phyloP scores from a whole-genome alignment of 2,113 vertebrate genomes.

The Forbesichthys agassizii region DNA sequence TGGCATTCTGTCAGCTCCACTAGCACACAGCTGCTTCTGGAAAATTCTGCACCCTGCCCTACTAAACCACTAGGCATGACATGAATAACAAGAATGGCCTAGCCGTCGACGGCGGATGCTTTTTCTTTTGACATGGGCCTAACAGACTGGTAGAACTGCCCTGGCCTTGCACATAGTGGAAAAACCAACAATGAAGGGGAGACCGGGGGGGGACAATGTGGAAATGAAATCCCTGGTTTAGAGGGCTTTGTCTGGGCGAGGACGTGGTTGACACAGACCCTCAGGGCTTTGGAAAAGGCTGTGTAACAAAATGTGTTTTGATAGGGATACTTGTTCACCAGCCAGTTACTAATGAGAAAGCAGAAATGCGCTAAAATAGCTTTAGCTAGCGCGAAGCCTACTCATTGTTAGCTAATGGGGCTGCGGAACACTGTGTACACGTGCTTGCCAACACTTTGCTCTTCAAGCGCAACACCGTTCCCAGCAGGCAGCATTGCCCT shows the following conservation, averaged over 20 bases:
- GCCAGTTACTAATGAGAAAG: constrained; percentile 64
- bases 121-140: constrained; percentile 68
- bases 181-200: constrained; percentile 71
- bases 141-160: constrained; percentile 67
- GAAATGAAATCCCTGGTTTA: constrained; percentile 68
- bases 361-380: constrained; percentile 43
- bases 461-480: constrained; percentile 37
- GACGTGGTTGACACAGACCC: constrained; percentile 59
- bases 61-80: constrained; percentile 88
- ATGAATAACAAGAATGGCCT: constrained; percentile 77
- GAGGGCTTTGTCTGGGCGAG: constrained; percentile 68
- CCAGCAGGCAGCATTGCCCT: constrained; percentile 41
- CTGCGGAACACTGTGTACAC: neutral
- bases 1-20: constrained; percentile 80
- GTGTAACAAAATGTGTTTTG: constrained; percentile 69
- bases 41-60: constrained; percentile 89
- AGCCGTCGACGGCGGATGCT: constrained; percentile 62
- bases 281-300: constrained; percentile 65
- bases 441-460: constrained; percentile 50
- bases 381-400: constrained; percentile 29
- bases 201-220: constrained; percentile 65
- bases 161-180: constrained; percentile 72
- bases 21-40: constrained; percentile 96
- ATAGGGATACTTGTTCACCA: constrained; percentile 68
- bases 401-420: constrained; percentile 17